These are phyloP conservation scores for Physella acuta DNA, from an alignment of 1,140 invertebrate species.

Conservation along the genomic window DNA sequence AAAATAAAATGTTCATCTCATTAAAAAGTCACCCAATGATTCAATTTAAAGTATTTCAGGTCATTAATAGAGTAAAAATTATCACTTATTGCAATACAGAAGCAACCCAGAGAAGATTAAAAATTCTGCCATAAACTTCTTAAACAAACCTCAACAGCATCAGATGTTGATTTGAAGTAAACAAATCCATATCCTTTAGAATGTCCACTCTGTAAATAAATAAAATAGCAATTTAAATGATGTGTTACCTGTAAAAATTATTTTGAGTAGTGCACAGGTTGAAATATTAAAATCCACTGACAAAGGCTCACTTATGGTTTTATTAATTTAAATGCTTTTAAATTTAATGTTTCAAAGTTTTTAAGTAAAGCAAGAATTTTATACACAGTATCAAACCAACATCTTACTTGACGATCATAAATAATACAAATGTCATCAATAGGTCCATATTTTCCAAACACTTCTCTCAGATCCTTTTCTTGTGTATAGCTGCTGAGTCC, in stretches of 20 bases:
- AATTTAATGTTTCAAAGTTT: neutral
- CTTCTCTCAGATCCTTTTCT: slow-evolving; percentile 19
- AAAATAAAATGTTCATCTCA: too few relatives aligned
- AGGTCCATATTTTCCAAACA: slow-evolving; percentile 11
- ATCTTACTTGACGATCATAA: slow-evolving; percentile 18
- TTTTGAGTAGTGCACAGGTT: neutral
- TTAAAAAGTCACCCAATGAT: too few relatives aligned
- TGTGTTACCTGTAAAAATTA: neutral
- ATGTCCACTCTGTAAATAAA: neutral
- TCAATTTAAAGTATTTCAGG: too few relatives aligned
- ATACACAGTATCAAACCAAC: neutral
- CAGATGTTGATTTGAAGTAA: slow-evolving; percentile 18
- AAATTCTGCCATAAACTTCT: too few relatives aligned
- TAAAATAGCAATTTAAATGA: neutral
- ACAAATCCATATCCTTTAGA: slow-evolving; percentile 22
- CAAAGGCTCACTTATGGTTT: neutral
- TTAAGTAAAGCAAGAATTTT: neutral
- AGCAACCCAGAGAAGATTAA: too few relatives aligned
- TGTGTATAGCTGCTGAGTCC: slow-evolving; percentile 15
- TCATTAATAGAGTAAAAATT: too few relatives aligned
- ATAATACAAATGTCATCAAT: slow-evolving; percentile 18
- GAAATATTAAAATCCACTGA: neutral
- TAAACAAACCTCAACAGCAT: slow-evolving; percentile 23
- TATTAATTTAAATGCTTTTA: neutral
- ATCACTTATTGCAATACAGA: too few relatives aligned